Evolutionary conservation across 2,797 vertebrate species (phyloP), one percentile per base, ranked within the genome.

Genomic region (Halcyon leucocephala): DNA sequence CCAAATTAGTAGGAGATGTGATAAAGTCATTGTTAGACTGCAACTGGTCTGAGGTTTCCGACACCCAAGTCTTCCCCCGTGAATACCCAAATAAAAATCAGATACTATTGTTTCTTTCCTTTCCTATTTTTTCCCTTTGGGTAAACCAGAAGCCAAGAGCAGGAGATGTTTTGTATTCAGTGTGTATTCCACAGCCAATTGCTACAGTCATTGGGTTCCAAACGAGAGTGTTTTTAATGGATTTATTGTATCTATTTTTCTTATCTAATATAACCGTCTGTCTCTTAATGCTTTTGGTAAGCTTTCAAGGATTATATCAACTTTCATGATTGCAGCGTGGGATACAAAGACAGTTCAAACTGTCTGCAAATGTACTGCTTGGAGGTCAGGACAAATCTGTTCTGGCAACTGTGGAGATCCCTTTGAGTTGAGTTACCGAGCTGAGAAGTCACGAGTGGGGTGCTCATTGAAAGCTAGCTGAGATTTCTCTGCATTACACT

Each of bases 231-330:
- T n/a, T 76, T 62, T 86, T 78, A 95, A 96, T 93, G 72, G 85
- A 55, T 96, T 90, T 94, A 81, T 93, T 62, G 33, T 78, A 86
- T 92, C 82, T 83, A 7, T 81, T 92, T 91, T 93, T 94, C 79
- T 83, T 76, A 65, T 55, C 76, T 84, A 79, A 76, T 89, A 85
- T 76, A 92, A 90, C 39, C 1, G 15, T 58, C 86, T 79, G 61
- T 91, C 79, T 90, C 66, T 52, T 48, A 74, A 74, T 87, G 89
- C 21, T 92, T 82, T 91, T 93, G 65, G 79, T 91, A 78, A 87
- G n/a, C 39, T 91, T 95, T 83, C 79, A 88, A 81, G 85, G 77
- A 86, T 95, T 86, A 31, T 91, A 93, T 74, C 76, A 95, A 78
- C 65, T 95, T 74, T 61, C 46, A 35, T 37, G 72, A 61, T 70